Base-by-base conservation (phyloP, 1,140 invertebrate species). In the Galleria mellonella region DNA sequence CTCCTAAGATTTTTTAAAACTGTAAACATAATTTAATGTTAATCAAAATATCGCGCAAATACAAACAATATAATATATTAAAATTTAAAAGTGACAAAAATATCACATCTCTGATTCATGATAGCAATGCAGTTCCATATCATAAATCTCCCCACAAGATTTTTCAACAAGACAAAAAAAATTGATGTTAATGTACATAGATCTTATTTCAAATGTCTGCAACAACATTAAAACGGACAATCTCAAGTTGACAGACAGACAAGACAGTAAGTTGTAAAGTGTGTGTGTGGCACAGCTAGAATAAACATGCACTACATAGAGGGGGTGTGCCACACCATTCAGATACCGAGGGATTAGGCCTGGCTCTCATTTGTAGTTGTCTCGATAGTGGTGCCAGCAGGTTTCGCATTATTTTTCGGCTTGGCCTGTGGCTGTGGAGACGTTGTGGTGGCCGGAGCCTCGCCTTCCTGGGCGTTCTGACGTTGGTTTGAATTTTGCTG, bases 351-450 rank as follows among this genome's bases (percentile, higher is more conserved):
- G 42, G 38, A 50, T 68, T 74, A 87, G 60, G 84, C 84, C 70
- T 87, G 84, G 72, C 83, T 87, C 69, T 87, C 83, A 60, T 83
- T 78, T 55, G 81, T 82, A 51, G 83, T 82, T 40, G 76, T 70
- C 46, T 86, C 84, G 45, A 78, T 72, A 47, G 65, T 76, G 47
- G 73, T 63, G 50, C 62, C 68, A 39, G 68, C 50, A 31, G 69
- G 62, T 55, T 73, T 77, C 43, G 30, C 47, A 51, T 42, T 55
- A 38, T 49, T 47, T 40, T 82, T 82, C 14, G 65, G 58, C 58
- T 78, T 82, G 30, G 58, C 47, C 61, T 69, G 65, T 45, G 62
- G 56, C 41, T 51, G 62, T 51, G 68, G 58, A 36, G 70, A 65
- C 38, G 69, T 42, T 27, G 60, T 31, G 12, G 55, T 48, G 43